phyloP scores from a whole-genome alignment of 2,113 vertebrate genomes.

The Callocephalon fimbriatum region DNA sequence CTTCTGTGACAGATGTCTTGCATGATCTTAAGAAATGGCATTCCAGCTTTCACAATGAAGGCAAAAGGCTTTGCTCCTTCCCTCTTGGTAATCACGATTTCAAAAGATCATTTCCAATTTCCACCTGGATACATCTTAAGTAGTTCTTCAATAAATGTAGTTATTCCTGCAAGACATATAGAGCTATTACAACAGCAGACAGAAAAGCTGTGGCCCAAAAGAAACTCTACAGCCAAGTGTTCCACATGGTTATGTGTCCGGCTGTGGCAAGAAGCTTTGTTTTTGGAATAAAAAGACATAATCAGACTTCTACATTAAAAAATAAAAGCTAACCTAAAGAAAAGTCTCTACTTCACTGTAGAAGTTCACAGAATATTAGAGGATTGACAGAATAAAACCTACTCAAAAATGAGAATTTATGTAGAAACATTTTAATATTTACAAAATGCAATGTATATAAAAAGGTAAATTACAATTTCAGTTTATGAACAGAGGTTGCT shows the following conservation, averaged over 20 bases:
- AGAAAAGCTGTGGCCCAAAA: neutral
- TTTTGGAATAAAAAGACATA: neutral
- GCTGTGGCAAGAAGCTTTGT: accelerated
- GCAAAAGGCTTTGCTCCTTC: too few relatives aligned
- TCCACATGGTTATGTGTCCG: accelerated
- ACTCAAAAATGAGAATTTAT: neutral
- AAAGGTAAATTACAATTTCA: constrained; percentile 84
- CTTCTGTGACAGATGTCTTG: too few relatives aligned
- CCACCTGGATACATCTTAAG: too few relatives aligned
- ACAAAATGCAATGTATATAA: neutral
- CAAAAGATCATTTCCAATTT: neutral
- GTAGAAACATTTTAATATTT: constrained; percentile 31
- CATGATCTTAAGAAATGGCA: too few relatives aligned
- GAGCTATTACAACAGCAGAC: neutral
- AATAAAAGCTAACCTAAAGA: neutral
- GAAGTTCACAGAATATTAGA: neutral
- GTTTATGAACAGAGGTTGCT: constrained; percentile 86
- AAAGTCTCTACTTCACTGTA: neutral
- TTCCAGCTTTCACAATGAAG: too few relatives aligned
- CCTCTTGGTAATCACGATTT: neutral
- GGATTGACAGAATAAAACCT: neutral
- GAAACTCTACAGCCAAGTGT: neutral
- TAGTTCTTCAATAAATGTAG: neutral
- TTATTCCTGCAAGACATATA: neutral
- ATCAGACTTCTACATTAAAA: accelerated